Evolutionary conservation across 2,888 invertebrate genomes (phyloP), one percentile per base, ranked within the genome.

Genomic region (Nomada ferruginata): DNA sequence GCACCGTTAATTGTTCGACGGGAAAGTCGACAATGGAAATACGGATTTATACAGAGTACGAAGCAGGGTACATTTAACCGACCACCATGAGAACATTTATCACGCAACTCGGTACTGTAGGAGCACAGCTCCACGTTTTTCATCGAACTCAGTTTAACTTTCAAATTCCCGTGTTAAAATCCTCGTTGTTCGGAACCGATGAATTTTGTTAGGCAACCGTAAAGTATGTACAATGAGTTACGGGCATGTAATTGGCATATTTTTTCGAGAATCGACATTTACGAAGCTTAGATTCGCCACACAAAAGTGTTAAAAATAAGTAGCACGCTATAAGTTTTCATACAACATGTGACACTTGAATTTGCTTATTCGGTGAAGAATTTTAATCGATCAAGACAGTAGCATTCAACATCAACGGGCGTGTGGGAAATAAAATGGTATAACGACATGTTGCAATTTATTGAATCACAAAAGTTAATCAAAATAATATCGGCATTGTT

Each of bases 81-180:
- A 76, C 87, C 86, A 91, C 91, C 90, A 89, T 79, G 63, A 89
- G 88, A 90, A 81, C 86, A 52, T 76, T 76, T 65, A 55, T 36
- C 59, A 70, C 26, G 36, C 50, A 29, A 50, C 23, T 57, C 36
- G 36, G 36, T 36, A 36, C 36, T 36, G 1, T 36, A 7, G 36
- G 36, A 36, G 47, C 47, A 47, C 47, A 47, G 15, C 15, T 47
- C 47, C 47, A 47, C 47, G 15, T 47, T 47, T 63, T 10, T 52
- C 74, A 23, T 42, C 20, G 47, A 23, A 60, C 36, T 29, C 68
- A 50, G n/a, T n/a, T 53, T 20, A n/a, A 29, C 15, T 52, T 52
- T 23, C 1, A 0, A 1, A 50, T 11, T 29, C 13, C 2, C 47
- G 47, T 15, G 29, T 70, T 47, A 53, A 18, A 1, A n/a, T 20